phyloP scores from a whole-genome alignment of 2,113 vertebrate genomes.

The Corythaixoides concolor region DNA sequence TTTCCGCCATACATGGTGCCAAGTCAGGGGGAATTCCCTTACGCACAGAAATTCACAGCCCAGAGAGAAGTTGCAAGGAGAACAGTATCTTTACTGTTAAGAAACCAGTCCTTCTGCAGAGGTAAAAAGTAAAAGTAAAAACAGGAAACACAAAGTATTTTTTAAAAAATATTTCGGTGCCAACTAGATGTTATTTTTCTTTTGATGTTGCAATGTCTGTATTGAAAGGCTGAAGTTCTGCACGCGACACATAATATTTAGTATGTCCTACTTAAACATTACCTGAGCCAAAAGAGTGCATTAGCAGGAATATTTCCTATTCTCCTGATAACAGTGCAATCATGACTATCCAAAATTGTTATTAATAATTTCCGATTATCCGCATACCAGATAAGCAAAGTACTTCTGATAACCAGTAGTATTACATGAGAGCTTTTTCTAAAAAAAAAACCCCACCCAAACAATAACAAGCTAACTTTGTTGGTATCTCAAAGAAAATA shows the following conservation, averaged over 20 bases:
- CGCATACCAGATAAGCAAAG: background rate
- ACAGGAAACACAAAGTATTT: background rate
- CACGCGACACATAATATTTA: background rate
- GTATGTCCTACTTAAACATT: background rate
- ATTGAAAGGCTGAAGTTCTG: background rate
- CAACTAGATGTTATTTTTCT: background rate
- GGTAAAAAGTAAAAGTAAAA: background rate
- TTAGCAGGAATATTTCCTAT: background rate
- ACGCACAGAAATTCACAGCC: background rate
- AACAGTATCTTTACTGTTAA: background rate
- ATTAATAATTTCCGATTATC: conserved; percentile 8
- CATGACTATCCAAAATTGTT: background rate
- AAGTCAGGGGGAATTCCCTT: background rate
- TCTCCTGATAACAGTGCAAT: background rate
- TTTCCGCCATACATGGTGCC: background rate
- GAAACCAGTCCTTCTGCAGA: background rate
- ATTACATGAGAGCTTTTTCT: background rate
- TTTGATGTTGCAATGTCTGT: background rate
- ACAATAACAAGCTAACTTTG: background rate
- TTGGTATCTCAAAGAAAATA: background rate
- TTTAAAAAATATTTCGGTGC: background rate
- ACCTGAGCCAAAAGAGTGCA: background rate
- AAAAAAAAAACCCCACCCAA: background rate
- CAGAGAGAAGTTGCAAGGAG: background rate
- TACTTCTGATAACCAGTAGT: background rate